Percentiles rank a stretch among this genome's conserved stretches.
Conservation (phyloP, 2,888 invertebrate species). For the Lasiommata megera region DNA sequence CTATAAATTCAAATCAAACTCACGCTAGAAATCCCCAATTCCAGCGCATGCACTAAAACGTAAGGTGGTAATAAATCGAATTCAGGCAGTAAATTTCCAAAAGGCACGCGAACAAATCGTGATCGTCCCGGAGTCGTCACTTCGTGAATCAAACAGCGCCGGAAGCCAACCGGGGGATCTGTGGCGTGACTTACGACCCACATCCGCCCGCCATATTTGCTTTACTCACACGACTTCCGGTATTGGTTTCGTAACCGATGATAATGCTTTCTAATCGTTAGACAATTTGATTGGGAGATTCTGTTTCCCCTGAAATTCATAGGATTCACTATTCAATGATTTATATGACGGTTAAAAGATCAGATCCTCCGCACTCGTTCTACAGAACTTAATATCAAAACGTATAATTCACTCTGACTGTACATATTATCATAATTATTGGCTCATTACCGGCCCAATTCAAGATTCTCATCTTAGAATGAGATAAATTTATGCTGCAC, state of each 20-base stretch:
- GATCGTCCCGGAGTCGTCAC: constrained; percentile 41
- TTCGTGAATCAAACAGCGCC: constrained; percentile 49
- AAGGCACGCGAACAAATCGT: constrained; percentile 32
- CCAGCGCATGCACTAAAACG: constrained; percentile 1
- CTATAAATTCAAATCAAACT: not conserved
- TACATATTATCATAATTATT: no score
- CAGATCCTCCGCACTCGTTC: no score
- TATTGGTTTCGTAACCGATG: constrained; percentile 33
- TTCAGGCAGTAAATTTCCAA: constrained; percentile 23
- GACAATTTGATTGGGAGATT: constrained; percentile 1
- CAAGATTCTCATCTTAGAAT: no score
- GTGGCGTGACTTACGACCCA: constrained; percentile 75
- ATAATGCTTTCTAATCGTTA: constrained; percentile 36
- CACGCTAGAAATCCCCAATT: not conserved
- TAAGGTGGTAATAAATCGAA: constrained; percentile 20
- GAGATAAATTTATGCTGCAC: no score
- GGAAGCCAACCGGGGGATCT: constrained; percentile 61
- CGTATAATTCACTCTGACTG: no score
- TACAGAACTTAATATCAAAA: no score
- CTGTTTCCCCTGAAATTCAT: not conserved
- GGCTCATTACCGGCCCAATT: no score
- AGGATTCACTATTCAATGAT: not conserved
- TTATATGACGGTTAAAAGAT: no score
- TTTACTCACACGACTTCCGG: constrained; percentile 55
- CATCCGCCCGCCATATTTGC: constrained; percentile 75